Percentiles rank a stretch among this genome's conserved stretches.
Conservation (phyloP, 2,888 invertebrate species). For the Plemyria rubiginata region DNA sequence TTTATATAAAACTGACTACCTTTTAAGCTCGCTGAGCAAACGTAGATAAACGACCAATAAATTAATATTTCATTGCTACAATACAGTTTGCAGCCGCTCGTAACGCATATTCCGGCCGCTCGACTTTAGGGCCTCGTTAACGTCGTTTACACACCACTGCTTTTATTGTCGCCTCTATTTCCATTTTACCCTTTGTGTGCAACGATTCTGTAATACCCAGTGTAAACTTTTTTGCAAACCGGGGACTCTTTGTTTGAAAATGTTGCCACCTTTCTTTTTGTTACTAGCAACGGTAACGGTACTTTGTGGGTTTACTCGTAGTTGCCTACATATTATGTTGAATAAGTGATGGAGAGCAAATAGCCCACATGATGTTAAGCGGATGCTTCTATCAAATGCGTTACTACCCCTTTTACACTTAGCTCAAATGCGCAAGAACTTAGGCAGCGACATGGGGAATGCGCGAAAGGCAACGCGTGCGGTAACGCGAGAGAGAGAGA, state of each 20-base stretch:
- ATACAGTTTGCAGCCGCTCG: conserved; percentile 24
- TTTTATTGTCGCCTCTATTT: conserved; percentile 43
- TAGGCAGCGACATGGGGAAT: too few species aligned
- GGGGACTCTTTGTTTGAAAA: conserved; percentile 6
- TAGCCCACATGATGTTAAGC: too few species aligned
- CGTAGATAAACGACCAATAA: conserved; percentile 11
- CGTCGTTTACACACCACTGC: conserved; percentile 40
- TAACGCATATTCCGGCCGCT: conserved; percentile 36
- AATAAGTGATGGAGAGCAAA: too few species aligned
- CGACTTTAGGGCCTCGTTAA: conserved; percentile 42
- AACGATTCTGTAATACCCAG: conserved; percentile 30
- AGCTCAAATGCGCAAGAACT: too few species aligned
- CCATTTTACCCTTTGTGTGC: conserved; percentile 40
- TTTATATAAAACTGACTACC: background rate
- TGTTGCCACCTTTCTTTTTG: conserved; percentile 3
- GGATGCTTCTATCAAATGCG: too few species aligned
- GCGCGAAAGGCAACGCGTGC: too few species aligned
- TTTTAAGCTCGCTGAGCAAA: background rate
- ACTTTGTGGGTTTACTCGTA: background rate
- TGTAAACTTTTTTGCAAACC: conserved; percentile 20
- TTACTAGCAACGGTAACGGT: background rate
- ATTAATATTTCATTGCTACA: conserved; percentile 30
- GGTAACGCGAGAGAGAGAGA: too few species aligned
- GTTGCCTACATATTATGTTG: too few species aligned
- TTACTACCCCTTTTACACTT: too few species aligned